Base-by-base conservation (phyloP, 2,888 invertebrate genomes). In the Myopa testacea region DNA sequence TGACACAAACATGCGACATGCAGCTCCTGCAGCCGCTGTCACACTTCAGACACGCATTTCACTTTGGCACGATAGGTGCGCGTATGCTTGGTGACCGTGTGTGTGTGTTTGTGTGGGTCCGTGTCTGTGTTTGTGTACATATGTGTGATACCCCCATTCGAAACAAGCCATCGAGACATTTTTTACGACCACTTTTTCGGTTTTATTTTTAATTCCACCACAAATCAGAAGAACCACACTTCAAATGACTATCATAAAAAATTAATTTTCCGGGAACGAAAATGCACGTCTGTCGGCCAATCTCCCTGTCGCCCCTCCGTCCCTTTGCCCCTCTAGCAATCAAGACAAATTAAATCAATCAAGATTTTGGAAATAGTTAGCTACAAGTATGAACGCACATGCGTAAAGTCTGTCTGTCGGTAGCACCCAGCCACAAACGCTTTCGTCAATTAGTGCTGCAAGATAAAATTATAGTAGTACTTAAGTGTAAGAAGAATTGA, bases 311-410 rank as follows among this genome's bases (percentile, higher is more conserved):
- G 67, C 68, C 73, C 50, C 63, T 50, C 26, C 45, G 68, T 63
- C n/a, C 19, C 68, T 26, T 3, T 37, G 26, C 40, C 34, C 75
- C 80, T 79, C 78, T 77, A 10, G 58, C 58, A 10, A 1, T 58
- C 79, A 82, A 81, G 82, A 80, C 83, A 81, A 82, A 84, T 84
- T 82, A 83, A 84, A 84, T 84, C 85, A 84, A 84, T 85, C 85
- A 85, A 79, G 80, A 79, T 79, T 78, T 73, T 80, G 73, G 77
- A 73, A 76, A 79, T 79, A 63, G 58, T 70, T 68, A 67, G 75
- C 63, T 73, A 45, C 19, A 73, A 10, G 63, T 73, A 55, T 26
- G 40, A 75, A 50, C 78, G 71, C 80, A 80, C 74, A 80, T 80
- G 80, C 75, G 63, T 67, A 16, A 50, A 67, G 78, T 75, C 73